These are phyloP conservation scores for Ischnura elegans DNA, from an alignment of 2,888 invertebrate genomes.

Conservation along the genomic window DNA sequence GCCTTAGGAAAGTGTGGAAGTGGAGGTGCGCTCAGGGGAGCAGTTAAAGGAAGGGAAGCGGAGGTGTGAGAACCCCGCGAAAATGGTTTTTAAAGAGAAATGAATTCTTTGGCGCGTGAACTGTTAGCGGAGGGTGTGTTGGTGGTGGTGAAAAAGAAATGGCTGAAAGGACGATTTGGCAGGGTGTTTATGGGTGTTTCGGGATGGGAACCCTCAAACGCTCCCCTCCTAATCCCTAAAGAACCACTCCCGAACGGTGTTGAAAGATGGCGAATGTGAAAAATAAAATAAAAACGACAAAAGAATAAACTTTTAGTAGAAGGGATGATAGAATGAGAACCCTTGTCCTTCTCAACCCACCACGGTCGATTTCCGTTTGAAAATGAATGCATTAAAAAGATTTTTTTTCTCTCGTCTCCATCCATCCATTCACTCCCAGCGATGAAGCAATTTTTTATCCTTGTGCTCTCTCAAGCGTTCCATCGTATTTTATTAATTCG, in stretches of 20 bases:
- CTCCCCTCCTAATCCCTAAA: background rate
- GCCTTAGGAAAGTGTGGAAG: no score
- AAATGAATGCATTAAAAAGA: slow-evolving; percentile 21
- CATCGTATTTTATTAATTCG: background rate
- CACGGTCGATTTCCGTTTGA: background rate
- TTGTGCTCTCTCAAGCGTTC: background rate
- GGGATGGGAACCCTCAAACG: background rate
- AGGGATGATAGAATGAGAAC: background rate
- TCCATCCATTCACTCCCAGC: background rate
- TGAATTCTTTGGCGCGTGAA: background rate
- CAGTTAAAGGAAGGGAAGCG: no score
- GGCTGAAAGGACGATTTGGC: background rate
- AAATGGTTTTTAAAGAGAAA: background rate
- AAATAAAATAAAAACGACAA: no score
- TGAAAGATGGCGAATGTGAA: background rate
- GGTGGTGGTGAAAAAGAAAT: background rate
- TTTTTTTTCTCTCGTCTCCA: background rate
- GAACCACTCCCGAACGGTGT: background rate
- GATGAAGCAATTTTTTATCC: background rate
- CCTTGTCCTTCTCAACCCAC: background rate
- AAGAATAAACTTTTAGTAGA: no score
- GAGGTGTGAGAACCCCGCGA: background rate
- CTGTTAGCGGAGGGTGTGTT: background rate
- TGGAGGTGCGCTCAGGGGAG: background rate
- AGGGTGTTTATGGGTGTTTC: background rate